These are phyloP conservation scores for Callopanchax toddi DNA, from an alignment of 2,113 vertebrate genomes.

Conservation along the genomic window DNA sequence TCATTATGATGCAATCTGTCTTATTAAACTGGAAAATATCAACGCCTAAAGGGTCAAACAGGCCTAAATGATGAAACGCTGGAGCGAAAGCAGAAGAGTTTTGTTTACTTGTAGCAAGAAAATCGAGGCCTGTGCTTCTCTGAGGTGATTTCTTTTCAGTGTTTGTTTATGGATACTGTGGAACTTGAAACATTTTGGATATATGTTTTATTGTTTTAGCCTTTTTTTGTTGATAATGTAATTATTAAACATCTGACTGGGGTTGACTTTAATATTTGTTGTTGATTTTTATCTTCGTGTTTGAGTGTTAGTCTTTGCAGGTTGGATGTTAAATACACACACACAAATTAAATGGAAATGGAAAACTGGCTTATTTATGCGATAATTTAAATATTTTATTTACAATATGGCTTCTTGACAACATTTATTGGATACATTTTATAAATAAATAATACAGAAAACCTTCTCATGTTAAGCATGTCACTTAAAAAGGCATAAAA, in stretches of 20 bases:
- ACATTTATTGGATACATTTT: too few relatives aligned
- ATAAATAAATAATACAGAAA: too few relatives aligned
- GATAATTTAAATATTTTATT: too few relatives aligned
- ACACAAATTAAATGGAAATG: too few relatives aligned
- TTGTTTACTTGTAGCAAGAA: constrained; percentile 56
- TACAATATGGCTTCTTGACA: too few relatives aligned
- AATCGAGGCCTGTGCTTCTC: constrained; percentile 61
- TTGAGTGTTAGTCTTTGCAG: constrained; percentile 29
- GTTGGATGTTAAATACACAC: too few relatives aligned
- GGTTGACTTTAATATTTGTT: constrained; percentile 79
- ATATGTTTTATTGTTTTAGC: constrained; percentile 63
- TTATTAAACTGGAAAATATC: constrained; percentile 22
- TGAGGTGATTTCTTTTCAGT: constrained; percentile 55
- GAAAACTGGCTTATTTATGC: too few relatives aligned
- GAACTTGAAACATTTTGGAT: constrained; percentile 70
- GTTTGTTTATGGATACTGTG: constrained; percentile 70
- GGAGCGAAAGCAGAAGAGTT: constrained; percentile 27
- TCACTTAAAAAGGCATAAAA: too few relatives aligned
- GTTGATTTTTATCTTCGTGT: constrained; percentile 72
- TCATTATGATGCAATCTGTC: constrained; percentile 7
- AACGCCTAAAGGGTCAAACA: background rate
- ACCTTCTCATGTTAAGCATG: too few relatives aligned
- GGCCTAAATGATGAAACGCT: constrained; percentile 44
- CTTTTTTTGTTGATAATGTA: constrained; percentile 75
- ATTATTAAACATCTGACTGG: constrained; percentile 76